Base-by-base conservation (phyloP, 2,113 vertebrate species). In the Siphamia tubifer region DNA sequence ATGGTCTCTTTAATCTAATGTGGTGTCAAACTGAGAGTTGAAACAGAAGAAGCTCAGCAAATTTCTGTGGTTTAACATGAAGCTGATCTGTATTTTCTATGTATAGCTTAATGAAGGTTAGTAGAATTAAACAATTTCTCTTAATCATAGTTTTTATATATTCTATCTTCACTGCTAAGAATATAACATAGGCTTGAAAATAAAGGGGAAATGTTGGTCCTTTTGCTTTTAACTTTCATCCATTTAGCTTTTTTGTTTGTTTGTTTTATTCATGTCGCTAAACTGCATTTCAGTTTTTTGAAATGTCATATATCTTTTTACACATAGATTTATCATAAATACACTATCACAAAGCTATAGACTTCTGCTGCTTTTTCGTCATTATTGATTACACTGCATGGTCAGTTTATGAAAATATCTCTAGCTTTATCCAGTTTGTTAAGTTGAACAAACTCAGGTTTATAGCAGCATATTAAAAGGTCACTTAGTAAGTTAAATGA, bases 361-460 rank as follows among this genome's bases (percentile, higher is more conserved):
- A 13, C 51, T 74, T 79, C 47, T 69, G 60, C 58, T 60, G 52
- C 55, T 81, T 84, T 68, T 35, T 45, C 40, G 39, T 67, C 56
- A 11, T 68, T 65, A 15, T 17, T 36, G 3, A 30, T 30, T 10
- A 44, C 25, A 24, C 27, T 47, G 19, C 47, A 28, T 8, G 21
- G 35, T 15, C 35, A 39, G 51, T 72, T 63, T 61, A 40, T 71
- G 42, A 30, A 24, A n/a, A 8, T 27, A 34, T 45, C 47, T 81
- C 63, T 54, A 74, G 73, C 66, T 78, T 85, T 62, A 66, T 84
- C 16, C 40, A 60, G 62, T 77, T 81, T 83, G 66, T 72, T 36
- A 52, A 34, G 42, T 69, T 65, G 58, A 84, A 74, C 60, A 75
- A 80, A 79, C 78, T 81, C 79, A 70, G 77, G 74, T 67, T 65